Conservation (phyloP, 2,797 vertebrate species). For the Propithecus perrieri region DNA sequence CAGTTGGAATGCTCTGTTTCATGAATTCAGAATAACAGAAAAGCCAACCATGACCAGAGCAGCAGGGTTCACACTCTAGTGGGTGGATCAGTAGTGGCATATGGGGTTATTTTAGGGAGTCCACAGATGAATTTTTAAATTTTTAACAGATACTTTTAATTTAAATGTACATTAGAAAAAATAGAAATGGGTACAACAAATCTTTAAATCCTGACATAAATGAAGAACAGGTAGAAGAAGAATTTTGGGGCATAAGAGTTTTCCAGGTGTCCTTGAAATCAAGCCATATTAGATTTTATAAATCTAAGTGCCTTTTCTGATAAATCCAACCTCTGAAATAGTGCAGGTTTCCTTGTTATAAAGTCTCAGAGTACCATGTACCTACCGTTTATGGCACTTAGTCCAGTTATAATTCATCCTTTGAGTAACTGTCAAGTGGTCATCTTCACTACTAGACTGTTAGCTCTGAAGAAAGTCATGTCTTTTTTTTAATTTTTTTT, state of each 20-base stretch:
- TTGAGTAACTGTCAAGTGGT: background rate
- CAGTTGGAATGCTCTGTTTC: background rate
- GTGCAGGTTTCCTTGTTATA: background rate
- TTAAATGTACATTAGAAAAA: conserved; percentile 7
- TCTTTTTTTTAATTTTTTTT: background rate
- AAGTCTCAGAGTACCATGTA: background rate
- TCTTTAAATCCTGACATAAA: conserved; percentile 45
- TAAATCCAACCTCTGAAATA: background rate
- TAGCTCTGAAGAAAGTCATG: background rate
- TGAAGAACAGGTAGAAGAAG: background rate
- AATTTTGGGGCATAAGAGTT: background rate
- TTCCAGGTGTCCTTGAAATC: conserved; percentile 44
- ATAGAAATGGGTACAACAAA: background rate
- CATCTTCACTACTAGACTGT: background rate
- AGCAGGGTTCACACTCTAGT: background rate
- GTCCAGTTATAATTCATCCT: conserved; percentile 2
- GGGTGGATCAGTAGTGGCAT: background rate
- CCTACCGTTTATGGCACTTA: background rate
- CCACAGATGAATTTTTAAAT: background rate
- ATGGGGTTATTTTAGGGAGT: background rate
- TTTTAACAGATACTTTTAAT: conserved; percentile 1
- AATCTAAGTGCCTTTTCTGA: conserved; percentile 41
- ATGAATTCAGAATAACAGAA: background rate
- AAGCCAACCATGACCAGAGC: background rate
- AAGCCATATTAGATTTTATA: conserved; percentile 26